A percentile compares a stretch with the other conserved stretches of the same genome.
Evolutionary conservation across 2,888 invertebrate genomes (phyloP).

Genomic region (Lypha dubia): DNA sequence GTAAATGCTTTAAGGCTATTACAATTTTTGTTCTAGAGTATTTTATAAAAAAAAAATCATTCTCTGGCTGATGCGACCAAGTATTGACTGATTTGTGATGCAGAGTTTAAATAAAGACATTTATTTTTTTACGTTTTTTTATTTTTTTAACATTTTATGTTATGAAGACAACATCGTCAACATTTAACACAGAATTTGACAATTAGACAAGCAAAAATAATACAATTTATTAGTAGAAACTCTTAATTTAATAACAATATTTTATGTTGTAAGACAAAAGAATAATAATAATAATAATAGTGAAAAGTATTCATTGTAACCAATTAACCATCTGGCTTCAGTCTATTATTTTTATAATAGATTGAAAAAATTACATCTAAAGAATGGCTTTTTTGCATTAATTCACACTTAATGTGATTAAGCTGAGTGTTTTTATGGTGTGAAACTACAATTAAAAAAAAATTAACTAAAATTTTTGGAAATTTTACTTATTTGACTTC

Average conservation of each 20-base stretch:
- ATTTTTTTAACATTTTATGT: conserved; percentile 1
- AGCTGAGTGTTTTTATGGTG: neutral
- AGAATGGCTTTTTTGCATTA: conserved; percentile 13
- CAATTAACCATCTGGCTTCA: conserved; percentile 50
- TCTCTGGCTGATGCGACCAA: conserved; percentile 3
- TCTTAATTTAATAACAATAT: conserved; percentile 34
- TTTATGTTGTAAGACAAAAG: conserved; percentile 38
- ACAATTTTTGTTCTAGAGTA: conserved; percentile 23
- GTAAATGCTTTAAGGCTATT: conserved; percentile 47
- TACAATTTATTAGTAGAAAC: conserved; percentile 37
- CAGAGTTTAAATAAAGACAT: conserved; percentile 62
- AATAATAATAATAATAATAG: conserved; percentile 32
- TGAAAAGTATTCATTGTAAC: conserved; percentile 23
- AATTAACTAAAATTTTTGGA: no score
- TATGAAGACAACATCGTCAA: conserved; percentile 51
- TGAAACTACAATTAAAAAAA: conserved; percentile 7
- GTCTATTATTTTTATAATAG: conserved; percentile 48
- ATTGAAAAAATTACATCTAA: conserved; percentile 20
- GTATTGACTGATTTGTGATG: conserved; percentile 39
- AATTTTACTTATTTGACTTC: no score
- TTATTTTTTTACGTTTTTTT: conserved; percentile 51
- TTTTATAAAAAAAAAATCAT: neutral
- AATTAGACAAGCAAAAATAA: conserved; percentile 62
- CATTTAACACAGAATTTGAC: conserved; percentile 59
- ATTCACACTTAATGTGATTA: conserved; percentile 35